Percentiles rank a stretch among this genome's conserved stretches.
Evolutionary conservation across 1,140 invertebrate species (phyloP).

Genomic region (Copidosoma floridanum): DNA sequence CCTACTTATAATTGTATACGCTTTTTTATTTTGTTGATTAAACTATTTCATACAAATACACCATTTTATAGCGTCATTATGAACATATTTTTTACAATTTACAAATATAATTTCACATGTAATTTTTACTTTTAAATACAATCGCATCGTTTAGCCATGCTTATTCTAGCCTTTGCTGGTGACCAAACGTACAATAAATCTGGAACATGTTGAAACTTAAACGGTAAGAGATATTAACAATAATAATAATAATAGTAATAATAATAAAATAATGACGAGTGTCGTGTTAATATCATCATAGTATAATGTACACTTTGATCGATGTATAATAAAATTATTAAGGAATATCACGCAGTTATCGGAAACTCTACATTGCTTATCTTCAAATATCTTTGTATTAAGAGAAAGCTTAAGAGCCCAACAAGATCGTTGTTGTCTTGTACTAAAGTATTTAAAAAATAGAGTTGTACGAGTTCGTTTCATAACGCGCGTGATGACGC

Average conservation of each 20-base stretch:
- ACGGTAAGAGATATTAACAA: constrained; percentile 40
- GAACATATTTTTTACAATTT: constrained; percentile 50
- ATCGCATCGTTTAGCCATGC: constrained; percentile 38
- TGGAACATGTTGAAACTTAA: constrained; percentile 47
- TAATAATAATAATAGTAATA: constrained; percentile 36
- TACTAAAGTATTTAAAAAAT: constrained; percentile 16
- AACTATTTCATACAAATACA: constrained; percentile 20
- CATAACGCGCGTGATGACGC: constrained; percentile 17
- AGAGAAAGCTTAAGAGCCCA: constrained; percentile 9
- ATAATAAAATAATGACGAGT: too few species aligned
- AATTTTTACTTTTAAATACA: constrained; percentile 45
- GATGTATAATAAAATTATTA: constrained; percentile 36
- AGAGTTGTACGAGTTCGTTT: constrained; percentile 4
- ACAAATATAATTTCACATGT: constrained; percentile 53
- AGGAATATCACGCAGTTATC: constrained; percentile 24
- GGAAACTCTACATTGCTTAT: background rate
- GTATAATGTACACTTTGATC: constrained; percentile 31
- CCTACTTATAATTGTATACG: constrained; percentile 12
- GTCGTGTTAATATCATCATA: constrained; percentile 36
- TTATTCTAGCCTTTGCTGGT: constrained; percentile 34
- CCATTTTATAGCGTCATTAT: constrained; percentile 10
- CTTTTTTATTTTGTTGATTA: constrained; percentile 16
- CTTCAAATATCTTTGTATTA: constrained; percentile 3
- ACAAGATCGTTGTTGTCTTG: constrained; percentile 1
- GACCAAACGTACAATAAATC: constrained; percentile 40